Evolutionary conservation across 2,113 vertebrate species (phyloP), one percentile per base, ranked within the genome.

Genomic region (Pollimyrus isidori): DNA sequence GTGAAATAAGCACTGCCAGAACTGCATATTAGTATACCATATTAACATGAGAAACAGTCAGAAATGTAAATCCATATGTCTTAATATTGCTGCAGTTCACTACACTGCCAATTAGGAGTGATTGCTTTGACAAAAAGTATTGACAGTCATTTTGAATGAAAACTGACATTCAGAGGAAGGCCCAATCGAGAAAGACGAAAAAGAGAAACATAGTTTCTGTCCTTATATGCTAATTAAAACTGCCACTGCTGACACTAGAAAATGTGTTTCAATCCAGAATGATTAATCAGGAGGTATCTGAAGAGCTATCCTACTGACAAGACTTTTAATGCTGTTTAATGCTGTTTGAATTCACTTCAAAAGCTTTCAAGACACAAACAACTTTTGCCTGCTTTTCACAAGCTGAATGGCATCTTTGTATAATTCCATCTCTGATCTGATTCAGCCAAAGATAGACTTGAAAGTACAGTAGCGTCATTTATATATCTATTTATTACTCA

Each of bases 251-350:
- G 76, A 85, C 88, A 84, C 45, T 85, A 53, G 46, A 42, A 30
- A 85, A 89, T 58, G 42, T 56, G 19, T 84, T 52, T 89, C 76
- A 42, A 26, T 83, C 88, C 35, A 45, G 88, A 62, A 89, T 50
- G 88, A 89, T 89, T 89, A 82, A 82, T 53, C 73, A 89, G 9
- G 73, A 56, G 21, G 49, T 83, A 48, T 83, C 42, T 84, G 52
- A 85, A 89, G 80, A 45, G 52, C 35, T 21, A 80, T 48, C 88
- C 52, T 62, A 53, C 88, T 89, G 88, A 85, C 80, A 89, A 39
- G 50, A 53, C 76, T 89, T 89, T 62, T 89, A 89, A 85, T 89
- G 76, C 84, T 89, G 88, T 89, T 89, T 89, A 89, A 89, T 89
- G 88, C 80, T 48, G 39, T 48, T 89, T 89, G 80, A 89, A 89